Conservation (phyloP, 2,888 invertebrate species). For the Macaria notata region DNA sequence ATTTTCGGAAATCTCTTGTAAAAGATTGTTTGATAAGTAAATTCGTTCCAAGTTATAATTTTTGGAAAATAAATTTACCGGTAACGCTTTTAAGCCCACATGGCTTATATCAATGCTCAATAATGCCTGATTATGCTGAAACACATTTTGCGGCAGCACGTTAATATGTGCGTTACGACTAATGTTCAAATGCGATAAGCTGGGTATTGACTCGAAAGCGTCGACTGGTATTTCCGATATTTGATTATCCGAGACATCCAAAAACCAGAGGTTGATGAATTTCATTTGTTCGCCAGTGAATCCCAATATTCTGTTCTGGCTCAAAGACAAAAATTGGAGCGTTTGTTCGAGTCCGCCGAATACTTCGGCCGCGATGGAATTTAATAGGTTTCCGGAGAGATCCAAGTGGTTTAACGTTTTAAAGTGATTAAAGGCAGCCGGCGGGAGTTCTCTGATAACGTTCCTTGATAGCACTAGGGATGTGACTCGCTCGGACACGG, state of each 20-base stretch:
- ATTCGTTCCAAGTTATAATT: conserved; percentile 85
- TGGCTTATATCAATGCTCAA: conserved; percentile 88
- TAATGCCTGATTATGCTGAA: conserved; percentile 87
- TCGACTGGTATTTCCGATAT: conserved; percentile 87
- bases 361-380: conserved; percentile 86
- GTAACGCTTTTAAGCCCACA: conserved; percentile 87
- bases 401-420: conserved; percentile 87
- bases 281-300: conserved; percentile 85
- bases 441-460: conserved; percentile 92
- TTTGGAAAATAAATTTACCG: conserved; percentile 87
- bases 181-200: conserved; percentile 87
- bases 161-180: conserved; percentile 88
- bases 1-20: conserved; percentile 89
- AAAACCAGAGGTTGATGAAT: conserved; percentile 84
- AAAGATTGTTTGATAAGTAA: conserved; percentile 86
- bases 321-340: conserved; percentile 86
- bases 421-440: conserved; percentile 90
- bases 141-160: conserved; percentile 84
- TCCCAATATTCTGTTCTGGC: conserved; percentile 87
- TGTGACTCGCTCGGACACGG: conserved; percentile 87
- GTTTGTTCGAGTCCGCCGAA: conserved; percentile 90
- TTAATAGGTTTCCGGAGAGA: conserved; percentile 90
- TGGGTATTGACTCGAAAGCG: conserved; percentile 85
- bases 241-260: conserved; percentile 92
- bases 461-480: conserved; percentile 90